Conservation (phyloP, 2,797 vertebrate species). For the Aselliscus stoliczkanus region DNA sequence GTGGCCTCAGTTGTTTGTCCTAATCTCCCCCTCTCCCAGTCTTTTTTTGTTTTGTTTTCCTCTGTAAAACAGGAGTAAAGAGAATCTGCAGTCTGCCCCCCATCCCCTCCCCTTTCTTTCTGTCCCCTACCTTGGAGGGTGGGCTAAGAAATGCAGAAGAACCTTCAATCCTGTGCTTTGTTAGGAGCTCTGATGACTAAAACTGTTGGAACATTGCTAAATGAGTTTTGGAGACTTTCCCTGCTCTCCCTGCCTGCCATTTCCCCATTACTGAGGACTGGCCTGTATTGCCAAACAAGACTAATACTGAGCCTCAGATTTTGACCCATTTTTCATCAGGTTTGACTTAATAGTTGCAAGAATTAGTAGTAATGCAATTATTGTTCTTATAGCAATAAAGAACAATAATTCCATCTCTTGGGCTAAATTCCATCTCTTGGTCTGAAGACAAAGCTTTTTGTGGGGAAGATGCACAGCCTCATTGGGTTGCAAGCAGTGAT, state of each 20-base stretch:
- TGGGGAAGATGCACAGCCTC: not conserved
- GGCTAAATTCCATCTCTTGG: not conserved
- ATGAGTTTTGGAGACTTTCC: not conserved
- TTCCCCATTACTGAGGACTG: not conserved
- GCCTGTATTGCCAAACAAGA: not conserved
- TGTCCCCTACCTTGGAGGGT: not conserved
- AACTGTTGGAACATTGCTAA: not conserved
- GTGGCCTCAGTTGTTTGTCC: not conserved
- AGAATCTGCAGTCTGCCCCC: not conserved
- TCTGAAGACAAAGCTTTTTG: not conserved
- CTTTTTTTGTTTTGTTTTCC: not conserved
- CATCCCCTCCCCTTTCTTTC: not conserved
- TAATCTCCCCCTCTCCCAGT: not conserved
- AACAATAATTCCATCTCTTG: not conserved
- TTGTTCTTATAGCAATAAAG: not conserved
- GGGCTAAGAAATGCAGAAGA: not conserved
- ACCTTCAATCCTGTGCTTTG: conserved; percentile 8
- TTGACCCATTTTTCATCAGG: not conserved
- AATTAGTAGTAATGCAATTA: not conserved
- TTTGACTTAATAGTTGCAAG: conserved; percentile 6
- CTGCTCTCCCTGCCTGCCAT: not conserved
- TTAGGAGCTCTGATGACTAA: not conserved
- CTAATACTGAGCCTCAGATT: not conserved
- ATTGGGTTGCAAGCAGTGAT: not conserved
- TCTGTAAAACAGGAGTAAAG: not conserved